Evolutionary conservation across 2,888 invertebrate species (phyloP).

Genomic region (Epinotia demarniana): DNA sequence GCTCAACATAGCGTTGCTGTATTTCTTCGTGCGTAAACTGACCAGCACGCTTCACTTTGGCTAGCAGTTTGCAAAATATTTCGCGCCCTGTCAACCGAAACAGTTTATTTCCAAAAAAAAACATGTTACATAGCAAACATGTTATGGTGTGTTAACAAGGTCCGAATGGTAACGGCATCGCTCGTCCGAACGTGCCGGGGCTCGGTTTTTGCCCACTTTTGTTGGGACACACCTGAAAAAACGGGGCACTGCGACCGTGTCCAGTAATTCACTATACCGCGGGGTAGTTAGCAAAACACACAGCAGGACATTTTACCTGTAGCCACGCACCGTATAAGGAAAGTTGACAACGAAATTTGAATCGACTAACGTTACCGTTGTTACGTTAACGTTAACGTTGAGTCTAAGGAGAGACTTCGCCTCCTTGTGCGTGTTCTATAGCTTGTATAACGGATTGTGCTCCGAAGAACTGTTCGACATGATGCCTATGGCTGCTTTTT

Average conservation of each 20-base stretch:
- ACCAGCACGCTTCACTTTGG: constrained; percentile 19
- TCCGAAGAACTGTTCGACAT: too few species aligned
- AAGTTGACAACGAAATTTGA: too few species aligned
- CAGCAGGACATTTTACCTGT: neutral
- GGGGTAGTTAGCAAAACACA: neutral
- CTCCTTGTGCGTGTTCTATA: too few species aligned
- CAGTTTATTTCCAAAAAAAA: constrained; percentile 39
- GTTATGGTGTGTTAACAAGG: constrained; percentile 68
- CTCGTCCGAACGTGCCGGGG: constrained; percentile 59
- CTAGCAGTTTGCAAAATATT: constrained; percentile 35
- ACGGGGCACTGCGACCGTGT: constrained; percentile 52
- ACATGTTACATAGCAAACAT: constrained; percentile 59
- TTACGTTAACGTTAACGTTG: too few species aligned
- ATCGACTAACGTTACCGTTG: too few species aligned
- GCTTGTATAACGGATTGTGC: too few species aligned
- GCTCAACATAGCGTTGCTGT: neutral
- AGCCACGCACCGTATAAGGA: too few species aligned
- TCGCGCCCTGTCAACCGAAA: constrained; percentile 28
- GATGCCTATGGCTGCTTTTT: too few species aligned
- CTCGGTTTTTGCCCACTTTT: constrained; percentile 73
- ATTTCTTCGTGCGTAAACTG: constrained; percentile 18
- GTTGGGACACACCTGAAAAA: constrained; percentile 71
- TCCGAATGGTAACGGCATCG: constrained; percentile 68
- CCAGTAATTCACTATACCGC: constrained; percentile 67
- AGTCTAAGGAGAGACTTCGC: too few species aligned